These are phyloP conservation scores for Solea senegalensis DNA, from an alignment of 2,113 vertebrate genomes.

Conservation along the genomic window DNA sequence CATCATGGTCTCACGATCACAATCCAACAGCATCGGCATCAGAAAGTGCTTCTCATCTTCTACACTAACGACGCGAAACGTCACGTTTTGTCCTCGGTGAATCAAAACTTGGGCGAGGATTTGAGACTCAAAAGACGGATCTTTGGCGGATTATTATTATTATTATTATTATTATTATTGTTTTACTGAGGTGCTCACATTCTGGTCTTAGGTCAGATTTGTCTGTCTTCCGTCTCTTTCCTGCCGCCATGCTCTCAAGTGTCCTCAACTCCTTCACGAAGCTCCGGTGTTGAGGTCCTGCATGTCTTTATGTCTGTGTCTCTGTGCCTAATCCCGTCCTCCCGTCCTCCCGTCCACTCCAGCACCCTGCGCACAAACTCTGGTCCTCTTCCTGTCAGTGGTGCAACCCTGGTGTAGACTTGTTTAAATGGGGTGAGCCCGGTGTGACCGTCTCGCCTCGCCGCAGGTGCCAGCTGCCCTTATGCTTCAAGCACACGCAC, in stretches of 20 bases:
- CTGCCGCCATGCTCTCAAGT: background rate
- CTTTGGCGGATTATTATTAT: background rate
- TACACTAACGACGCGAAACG: too few species aligned
- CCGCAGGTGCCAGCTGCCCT: slow-evolving; percentile 69
- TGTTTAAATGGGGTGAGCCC: slow-evolving; percentile 60
- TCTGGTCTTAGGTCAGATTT: slow-evolving; percentile 1
- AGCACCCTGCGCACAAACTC: slow-evolving; percentile 7
- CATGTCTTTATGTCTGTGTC: slow-evolving; percentile 23
- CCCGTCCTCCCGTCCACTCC: slow-evolving; percentile 3
- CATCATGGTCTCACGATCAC: too few species aligned
- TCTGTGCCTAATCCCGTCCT: slow-evolving; percentile 45
- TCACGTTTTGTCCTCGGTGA: too few species aligned
- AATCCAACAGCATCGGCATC: too few species aligned
- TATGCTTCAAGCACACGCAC: slow-evolving; percentile 83
- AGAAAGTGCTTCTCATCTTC: too few species aligned
- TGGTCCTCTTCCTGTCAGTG: slow-evolving; percentile 55
- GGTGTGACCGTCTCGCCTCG: slow-evolving; percentile 54
- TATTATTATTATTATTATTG: background rate
- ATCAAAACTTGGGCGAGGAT: background rate
- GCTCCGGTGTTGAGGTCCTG: slow-evolving; percentile 4
- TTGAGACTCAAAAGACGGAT: background rate
- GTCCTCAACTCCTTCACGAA: slow-evolving; percentile 5
- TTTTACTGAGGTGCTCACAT: slow-evolving; percentile 14
- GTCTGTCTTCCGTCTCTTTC: slow-evolving; percentile 14
- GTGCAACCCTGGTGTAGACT: slow-evolving; percentile 70